phyloP scores from a whole-genome alignment of 2,888 invertebrate species.

The Brenthis ino region DNA sequence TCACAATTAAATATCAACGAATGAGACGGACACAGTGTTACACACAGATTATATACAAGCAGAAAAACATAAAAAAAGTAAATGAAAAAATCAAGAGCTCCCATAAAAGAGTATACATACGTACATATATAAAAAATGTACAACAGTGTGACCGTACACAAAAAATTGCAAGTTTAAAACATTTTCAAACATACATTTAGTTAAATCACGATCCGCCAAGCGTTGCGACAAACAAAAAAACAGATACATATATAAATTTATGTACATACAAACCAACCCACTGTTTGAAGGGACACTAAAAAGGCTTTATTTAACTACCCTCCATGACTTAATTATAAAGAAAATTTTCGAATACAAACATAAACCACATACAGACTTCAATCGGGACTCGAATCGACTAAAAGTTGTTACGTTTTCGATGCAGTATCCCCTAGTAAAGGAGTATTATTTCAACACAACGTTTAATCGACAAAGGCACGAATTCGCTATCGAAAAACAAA shows the following conservation, averaged over 20 bases:
- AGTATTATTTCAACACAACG: slow-evolving; percentile 1
- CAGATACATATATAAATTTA: slow-evolving; percentile 28
- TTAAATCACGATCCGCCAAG: slow-evolving; percentile 38
- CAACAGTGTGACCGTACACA: slow-evolving; percentile 6
- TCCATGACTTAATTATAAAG: too few species aligned
- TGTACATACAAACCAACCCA: slow-evolving; percentile 27
- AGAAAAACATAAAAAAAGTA: background rate
- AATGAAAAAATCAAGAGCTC: background rate
- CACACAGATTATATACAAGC: slow-evolving; percentile 6
- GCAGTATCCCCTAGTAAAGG: background rate
- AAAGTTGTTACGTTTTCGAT: too few species aligned
- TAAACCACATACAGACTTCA: too few species aligned
- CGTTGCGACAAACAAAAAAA: slow-evolving; percentile 27
- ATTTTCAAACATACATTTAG: slow-evolving; percentile 41
- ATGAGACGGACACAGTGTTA: background rate
- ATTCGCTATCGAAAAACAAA: background rate
- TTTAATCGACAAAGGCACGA: slow-evolving; percentile 30
- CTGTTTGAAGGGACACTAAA: too few species aligned
- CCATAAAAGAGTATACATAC: background rate
- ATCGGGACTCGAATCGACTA: too few species aligned
- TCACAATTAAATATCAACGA: slow-evolving; percentile 28
- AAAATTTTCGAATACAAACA: too few species aligned
- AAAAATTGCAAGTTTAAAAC: slow-evolving; percentile 20
- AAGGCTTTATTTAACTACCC: too few species aligned
- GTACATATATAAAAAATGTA: slow-evolving; percentile 17